A percentile compares a stretch with the other conserved stretches of the same genome.
These are phyloP conservation scores for Drosophila sulfurigaster DNA, from an alignment of 1,140 invertebrate genomes.

Conservation along the genomic window DNA sequence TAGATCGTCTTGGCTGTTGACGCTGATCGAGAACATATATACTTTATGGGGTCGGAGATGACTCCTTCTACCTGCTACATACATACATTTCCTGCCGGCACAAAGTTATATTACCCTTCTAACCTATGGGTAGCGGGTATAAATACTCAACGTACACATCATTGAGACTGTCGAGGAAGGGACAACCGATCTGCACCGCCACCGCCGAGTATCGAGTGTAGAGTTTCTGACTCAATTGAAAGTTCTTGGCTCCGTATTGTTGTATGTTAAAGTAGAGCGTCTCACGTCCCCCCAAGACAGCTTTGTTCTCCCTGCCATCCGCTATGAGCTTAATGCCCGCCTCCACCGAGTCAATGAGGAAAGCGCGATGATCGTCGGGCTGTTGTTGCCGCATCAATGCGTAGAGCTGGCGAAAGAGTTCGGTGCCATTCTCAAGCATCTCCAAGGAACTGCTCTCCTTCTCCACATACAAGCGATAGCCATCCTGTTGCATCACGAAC, in stretches of 20 bases:
- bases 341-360: slow-evolving; percentile 88
- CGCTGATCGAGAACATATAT: too few species aligned
- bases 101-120: too few species aligned
- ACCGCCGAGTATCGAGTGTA: slow-evolving; percentile 91
- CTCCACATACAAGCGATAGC: slow-evolving; percentile 88
- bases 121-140: too few species aligned
- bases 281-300: slow-evolving; percentile 89
- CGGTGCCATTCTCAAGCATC: slow-evolving; percentile 91
- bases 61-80: too few species aligned
- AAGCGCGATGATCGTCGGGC: slow-evolving; percentile 63
- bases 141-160: slow-evolving; percentile 86
- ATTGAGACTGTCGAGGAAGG: slow-evolving; percentile 89
- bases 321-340: slow-evolving; percentile 88
- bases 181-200: slow-evolving; percentile 90
- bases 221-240: slow-evolving; percentile 90
- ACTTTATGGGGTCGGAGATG: too few species aligned
- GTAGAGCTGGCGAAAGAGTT: slow-evolving; percentile 88
- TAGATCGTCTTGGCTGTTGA: too few species aligned
- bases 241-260: slow-evolving; percentile 88
- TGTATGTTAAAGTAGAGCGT: slow-evolving; percentile 90
- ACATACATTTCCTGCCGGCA: too few species aligned
- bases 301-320: slow-evolving; percentile 86
- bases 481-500: slow-evolving; percentile 87
- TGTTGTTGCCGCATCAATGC: slow-evolving; percentile 87
- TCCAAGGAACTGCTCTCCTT: slow-evolving; percentile 89